Percentiles rank a stretch among this genome's conserved stretches.
phyloP scores from a whole-genome alignment of 2,888 invertebrate genomes.

The Tipula helvola region DNA sequence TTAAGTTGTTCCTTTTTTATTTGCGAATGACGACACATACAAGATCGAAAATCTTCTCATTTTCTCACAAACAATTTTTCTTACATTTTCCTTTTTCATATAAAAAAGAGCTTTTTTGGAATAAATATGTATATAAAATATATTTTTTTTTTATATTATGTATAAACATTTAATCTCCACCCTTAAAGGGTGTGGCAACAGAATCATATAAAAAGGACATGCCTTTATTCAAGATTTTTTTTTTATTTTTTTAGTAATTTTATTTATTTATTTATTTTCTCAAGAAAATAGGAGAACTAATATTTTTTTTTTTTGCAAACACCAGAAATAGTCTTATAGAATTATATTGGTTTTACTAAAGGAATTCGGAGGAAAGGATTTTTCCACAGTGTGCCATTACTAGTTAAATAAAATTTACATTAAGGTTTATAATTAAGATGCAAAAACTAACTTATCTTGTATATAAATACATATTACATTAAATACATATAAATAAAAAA shows the following conservation, averaged over 20 bases:
- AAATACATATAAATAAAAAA: too few species aligned
- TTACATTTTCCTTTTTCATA: neutral
- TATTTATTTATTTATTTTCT: neutral
- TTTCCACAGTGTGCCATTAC: conserved; percentile 31
- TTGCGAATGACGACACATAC: neutral
- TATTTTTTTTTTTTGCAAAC: neutral
- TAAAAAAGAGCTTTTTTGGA: neutral
- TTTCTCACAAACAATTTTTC: neutral
- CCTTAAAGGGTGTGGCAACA: neutral
- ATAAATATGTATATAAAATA: neutral
- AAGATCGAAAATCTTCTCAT: neutral
- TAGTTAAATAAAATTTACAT: conserved; percentile 20
- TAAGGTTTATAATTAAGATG: neutral
- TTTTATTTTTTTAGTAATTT: too few species aligned
- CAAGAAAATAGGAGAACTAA: neutral
- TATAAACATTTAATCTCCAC: neutral
- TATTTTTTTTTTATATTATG: neutral
- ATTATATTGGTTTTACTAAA: neutral
- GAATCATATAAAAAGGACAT: neutral
- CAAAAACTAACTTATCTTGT: neutral
- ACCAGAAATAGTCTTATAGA: neutral
- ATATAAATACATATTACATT: too few species aligned
- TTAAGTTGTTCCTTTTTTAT: neutral
- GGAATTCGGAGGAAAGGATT: neutral
- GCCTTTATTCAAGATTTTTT: neutral